Percentiles rank a stretch among this genome's conserved stretches.
These are phyloP conservation scores for Garra rufa DNA, from an alignment of 2,113 vertebrate genomes.

Conservation along the genomic window DNA sequence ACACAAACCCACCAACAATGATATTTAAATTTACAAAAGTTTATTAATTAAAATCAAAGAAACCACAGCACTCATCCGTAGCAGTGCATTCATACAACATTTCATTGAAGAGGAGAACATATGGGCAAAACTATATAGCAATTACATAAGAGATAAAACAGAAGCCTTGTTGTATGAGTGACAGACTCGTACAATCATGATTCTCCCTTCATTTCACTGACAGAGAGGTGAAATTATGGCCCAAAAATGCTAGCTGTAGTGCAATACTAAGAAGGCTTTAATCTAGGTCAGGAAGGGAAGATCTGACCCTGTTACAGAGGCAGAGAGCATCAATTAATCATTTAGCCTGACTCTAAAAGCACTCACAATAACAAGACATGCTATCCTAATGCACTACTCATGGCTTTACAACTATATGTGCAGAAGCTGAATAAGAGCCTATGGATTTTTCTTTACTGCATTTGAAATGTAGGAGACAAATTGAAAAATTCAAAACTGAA, in stretches of 20 bases:
- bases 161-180: neutral
- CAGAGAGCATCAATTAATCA: conserved; percentile 45
- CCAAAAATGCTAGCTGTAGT: neutral
- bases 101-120: neutral
- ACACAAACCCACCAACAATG: neutral
- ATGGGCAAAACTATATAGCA: neutral
- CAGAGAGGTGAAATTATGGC: conserved; percentile 6
- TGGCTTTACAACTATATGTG: neutral
- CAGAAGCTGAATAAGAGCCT: neutral
- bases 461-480: neutral
- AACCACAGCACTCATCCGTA: neutral
- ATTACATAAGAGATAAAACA: neutral
- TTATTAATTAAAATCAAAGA: neutral
- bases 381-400: neutral
- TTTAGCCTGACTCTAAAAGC: conserved; percentile 33
- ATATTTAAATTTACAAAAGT: neutral
- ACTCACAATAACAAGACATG: neutral
- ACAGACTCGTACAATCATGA: neutral
- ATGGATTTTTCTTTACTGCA: neutral
- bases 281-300: conserved; percentile 36
- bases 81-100: neutral
- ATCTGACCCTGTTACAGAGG: conserved; percentile 31
- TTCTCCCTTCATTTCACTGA: neutral
- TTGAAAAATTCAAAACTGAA: neutral
- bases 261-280: neutral